Base-by-base conservation (phyloP, 2,113 vertebrate species). In the Sakesphorus luctuosus region DNA sequence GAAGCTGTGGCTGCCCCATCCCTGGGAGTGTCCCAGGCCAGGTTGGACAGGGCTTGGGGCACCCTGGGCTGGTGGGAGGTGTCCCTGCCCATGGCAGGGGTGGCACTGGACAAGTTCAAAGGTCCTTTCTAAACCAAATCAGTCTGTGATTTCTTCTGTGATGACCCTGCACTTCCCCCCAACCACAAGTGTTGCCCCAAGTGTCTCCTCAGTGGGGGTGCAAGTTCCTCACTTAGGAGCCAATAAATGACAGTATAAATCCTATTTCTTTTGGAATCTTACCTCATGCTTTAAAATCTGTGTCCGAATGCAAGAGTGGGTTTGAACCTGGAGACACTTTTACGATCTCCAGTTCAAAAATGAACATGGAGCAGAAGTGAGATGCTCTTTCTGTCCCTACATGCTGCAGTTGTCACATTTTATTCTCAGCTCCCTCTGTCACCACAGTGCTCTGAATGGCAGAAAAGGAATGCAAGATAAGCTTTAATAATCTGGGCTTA, bases 21-120 rank as follows among this genome's bases (percentile, higher is more conserved):
- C 87, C 87, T 82, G 87, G 53, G 4, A 68, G 53, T 61, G 69
- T 1, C 78, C 87, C 20, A 82, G 53, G 61, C 18, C 68, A 61
- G 87, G 69, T 0, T 58, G 75, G 74, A 46, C 17, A 7, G 38
- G 38, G 18, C 2, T 58, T 1, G 66, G 50, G 73, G 67, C 58
- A 59, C 1, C 31, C 78, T 82, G 69, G 87, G n/a, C 17, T 14
- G 38, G 53, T 17, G 46, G 61, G 0, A 82, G 53, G 46, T 29
- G 77, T 38, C 61, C 61, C 77, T 82, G 61, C n/a, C 43, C 44
- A 44, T 17, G 68, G 50, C 36, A 3, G 86, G 68, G 28, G 18
- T 23, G 52, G 69, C 0, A 46, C 3, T 6, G 11, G 62, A 0
- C 18, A 62, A 1, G 3, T 1, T 83, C 61, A 29, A 21, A 53